Conservation (phyloP, 2,113 vertebrate genomes). For the Epinephelus cyanopodus region DNA sequence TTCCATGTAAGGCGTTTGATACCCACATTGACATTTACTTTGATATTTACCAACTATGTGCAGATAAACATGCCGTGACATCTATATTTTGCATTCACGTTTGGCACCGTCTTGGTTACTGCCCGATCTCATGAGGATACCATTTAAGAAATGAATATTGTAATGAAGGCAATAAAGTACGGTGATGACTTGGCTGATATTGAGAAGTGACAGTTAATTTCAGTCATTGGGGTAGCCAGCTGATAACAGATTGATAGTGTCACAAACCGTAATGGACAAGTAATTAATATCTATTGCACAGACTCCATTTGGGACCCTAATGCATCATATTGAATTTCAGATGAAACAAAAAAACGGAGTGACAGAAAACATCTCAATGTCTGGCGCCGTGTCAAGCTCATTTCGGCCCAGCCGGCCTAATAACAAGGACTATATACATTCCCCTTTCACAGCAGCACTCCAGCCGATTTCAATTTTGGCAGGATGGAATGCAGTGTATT, state of each 20-base stretch:
- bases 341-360: slow-evolving; percentile 49
- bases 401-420: slow-evolving; percentile 44
- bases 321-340: slow-evolving; percentile 65
- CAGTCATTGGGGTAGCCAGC: slow-evolving; percentile 69
- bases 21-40: slow-evolving; percentile 48
- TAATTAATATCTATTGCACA: slow-evolving; percentile 78
- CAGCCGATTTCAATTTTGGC: slow-evolving; percentile 57
- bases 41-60: slow-evolving; percentile 62
- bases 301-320: slow-evolving; percentile 65
- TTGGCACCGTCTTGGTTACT: slow-evolving; percentile 30
- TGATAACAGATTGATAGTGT: slow-evolving; percentile 81
- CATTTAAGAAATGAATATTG: slow-evolving; percentile 59
- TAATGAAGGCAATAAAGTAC: slow-evolving; percentile 69
- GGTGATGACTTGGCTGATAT: slow-evolving; percentile 73
- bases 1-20: slow-evolving; percentile 30
- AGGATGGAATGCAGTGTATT: slow-evolving; percentile 59
- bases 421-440: slow-evolving; percentile 63
- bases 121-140: slow-evolving; percentile 43
- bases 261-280: slow-evolving; percentile 76
- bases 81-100: slow-evolving; percentile 2
- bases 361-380: slow-evolving; percentile 75
- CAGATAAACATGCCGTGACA: slow-evolving; percentile 48
- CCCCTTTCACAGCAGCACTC: slow-evolving; percentile 48
- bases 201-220: slow-evolving; percentile 81
- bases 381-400: slow-evolving; percentile 66